Evolutionary conservation across 2,113 vertebrate species (phyloP), one percentile per base, ranked within the genome.

Genomic region (Collichthys lucidus): DNA sequence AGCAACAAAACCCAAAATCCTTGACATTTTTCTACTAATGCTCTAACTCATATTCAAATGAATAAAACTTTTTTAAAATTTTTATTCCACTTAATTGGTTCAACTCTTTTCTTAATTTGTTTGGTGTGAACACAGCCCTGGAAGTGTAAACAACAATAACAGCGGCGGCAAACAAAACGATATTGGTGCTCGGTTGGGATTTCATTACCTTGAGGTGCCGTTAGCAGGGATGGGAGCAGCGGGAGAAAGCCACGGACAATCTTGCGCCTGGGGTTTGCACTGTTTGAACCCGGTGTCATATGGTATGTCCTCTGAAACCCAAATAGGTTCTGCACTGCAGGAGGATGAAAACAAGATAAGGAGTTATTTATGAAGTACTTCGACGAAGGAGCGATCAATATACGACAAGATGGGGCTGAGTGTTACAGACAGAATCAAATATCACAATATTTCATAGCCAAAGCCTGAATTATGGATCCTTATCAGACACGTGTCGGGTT

Each of bases 241-340:
- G 49, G 90, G 74, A 74, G 84, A 88, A 16, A 92, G 80, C 96
- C 95, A 97, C 5, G 94, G 95, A 77, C 95, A 91, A 3, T 71
- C 76, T 6, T 84, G 84, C 3, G 49, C 60, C 71, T 95, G 95
- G 55, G 96, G 79, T 90, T 96, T 95, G 83, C 94, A 96, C 79
- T 94, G 95, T 87, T 95, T 95, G 69, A 95, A 94, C 22, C 90
- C 92, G 88, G 88, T 9, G 92, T 92, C 52, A 64, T 80, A 68
- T 26, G 88, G 74, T 64, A 89, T 89, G 20, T 96, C 93, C 89
- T 97, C 96, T 67, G 75, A 88, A 82, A 94, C 73, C 91, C 94
- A 93, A 65, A 89, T 65, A 70, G 95, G 90, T 86, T 96, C 96
- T 90, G 93, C 88, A 92, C 98, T 99, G 92, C 90, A 96, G 91